phyloP scores from a whole-genome alignment of 2,888 invertebrate species.

The Brassicogethes aeneus region DNA sequence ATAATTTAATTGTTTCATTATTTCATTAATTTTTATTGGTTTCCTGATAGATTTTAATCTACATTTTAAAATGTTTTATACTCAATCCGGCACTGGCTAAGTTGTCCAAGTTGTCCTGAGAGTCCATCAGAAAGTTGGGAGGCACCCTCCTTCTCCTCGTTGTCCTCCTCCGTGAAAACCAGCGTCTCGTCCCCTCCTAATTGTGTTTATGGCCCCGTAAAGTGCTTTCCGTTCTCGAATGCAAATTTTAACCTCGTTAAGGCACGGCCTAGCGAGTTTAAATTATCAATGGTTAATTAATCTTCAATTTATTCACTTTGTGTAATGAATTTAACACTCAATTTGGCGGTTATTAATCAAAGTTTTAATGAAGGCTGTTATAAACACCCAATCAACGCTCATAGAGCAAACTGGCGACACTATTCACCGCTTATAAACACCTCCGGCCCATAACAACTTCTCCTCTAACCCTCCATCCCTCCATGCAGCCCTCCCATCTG shows the following conservation, averaged over 20 bases:
- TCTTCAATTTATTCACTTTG: constrained; percentile 48
- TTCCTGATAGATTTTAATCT: too few species aligned
- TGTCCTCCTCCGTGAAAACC: too few species aligned
- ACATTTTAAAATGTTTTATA: too few species aligned
- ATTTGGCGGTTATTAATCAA: constrained; percentile 51
- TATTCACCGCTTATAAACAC: constrained; percentile 1
- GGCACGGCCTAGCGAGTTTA: constrained; percentile 44
- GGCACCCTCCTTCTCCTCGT: too few species aligned
- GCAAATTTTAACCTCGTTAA: constrained; percentile 47
- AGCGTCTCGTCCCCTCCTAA: constrained; percentile 33
- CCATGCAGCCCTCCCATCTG: too few species aligned
- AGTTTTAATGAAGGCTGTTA: constrained; percentile 46
- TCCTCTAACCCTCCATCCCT: too few species aligned
- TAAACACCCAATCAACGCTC: constrained; percentile 31
- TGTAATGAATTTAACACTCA: constrained; percentile 41
- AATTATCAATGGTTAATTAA: constrained; percentile 47
- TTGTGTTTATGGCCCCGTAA: constrained; percentile 43
- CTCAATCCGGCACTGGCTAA: too few species aligned
- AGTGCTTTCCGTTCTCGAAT: constrained; percentile 46
- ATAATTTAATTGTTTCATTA: too few species aligned
- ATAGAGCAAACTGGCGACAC: constrained; percentile 14
- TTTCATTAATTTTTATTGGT: too few species aligned
- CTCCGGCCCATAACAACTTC: neutral
- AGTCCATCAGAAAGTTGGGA: too few species aligned
- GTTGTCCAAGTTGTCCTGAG: too few species aligned